These are phyloP conservation scores for Perizoma affinitatum DNA, from an alignment of 2,888 invertebrate species.

Conservation along the genomic window DNA sequence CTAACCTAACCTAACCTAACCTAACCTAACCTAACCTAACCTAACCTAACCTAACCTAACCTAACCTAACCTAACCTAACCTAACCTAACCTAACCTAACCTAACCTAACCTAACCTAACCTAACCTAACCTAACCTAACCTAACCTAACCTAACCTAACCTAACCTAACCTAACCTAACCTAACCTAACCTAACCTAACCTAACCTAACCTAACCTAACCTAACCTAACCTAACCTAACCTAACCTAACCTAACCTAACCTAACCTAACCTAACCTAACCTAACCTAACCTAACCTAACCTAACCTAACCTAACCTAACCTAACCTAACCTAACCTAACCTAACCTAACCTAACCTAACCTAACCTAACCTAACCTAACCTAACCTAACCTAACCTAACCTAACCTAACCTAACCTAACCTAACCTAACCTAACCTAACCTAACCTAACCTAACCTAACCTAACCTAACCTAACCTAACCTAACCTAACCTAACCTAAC, in stretches of 20 bases:
- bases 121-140: conserved; percentile 1
- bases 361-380: conserved; percentile 1
- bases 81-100: conserved; percentile 1
- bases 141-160: conserved; percentile 1
- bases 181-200: conserved; percentile 1
- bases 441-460: conserved; percentile 1
- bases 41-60: conserved; percentile 1
- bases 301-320: conserved; percentile 1
- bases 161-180: conserved; percentile 1
- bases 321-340: conserved; percentile 1
- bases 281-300: conserved; percentile 1
- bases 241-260: conserved; percentile 1
- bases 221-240: conserved; percentile 1
- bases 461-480: conserved; percentile 1
- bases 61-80: conserved; percentile 1
- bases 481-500: conserved; percentile 1
- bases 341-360: conserved; percentile 1
- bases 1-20: conserved; percentile 1
- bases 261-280: conserved; percentile 1
- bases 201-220: conserved; percentile 1
- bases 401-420: conserved; percentile 1
- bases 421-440: conserved; percentile 1
- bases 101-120: conserved; percentile 1
- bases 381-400: conserved; percentile 1
- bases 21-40: conserved; percentile 1